Conservation (phyloP, 2,797 vertebrate species). For the Sitta carolinensis region DNA sequence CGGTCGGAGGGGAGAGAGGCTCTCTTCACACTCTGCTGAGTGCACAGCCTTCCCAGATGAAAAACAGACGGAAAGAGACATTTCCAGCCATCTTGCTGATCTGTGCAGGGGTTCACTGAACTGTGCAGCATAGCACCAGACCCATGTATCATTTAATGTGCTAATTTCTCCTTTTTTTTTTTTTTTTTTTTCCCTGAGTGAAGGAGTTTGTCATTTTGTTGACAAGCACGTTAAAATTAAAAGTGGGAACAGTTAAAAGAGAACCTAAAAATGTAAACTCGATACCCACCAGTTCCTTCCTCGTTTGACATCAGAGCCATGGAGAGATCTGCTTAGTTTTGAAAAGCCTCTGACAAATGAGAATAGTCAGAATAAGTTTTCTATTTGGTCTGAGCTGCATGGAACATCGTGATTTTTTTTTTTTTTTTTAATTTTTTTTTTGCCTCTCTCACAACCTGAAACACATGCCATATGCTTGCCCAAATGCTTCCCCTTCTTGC, state of each 20-base stretch:
- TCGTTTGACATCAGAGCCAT: constrained; percentile 34
- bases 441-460: constrained; percentile 33
- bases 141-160: constrained; percentile 63
- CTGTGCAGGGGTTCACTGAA: constrained; percentile 78
- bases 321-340: constrained; percentile 70
- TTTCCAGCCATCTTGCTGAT: constrained; percentile 81
- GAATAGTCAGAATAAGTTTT: constrained; percentile 74
- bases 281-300: constrained; percentile 31
- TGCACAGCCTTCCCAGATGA: constrained; percentile 79
- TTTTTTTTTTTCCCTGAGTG: neutral
- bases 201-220: constrained; percentile 44
- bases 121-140: constrained; percentile 78
- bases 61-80: constrained; percentile 85
- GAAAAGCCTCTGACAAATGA: constrained; percentile 68
- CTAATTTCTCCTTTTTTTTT: constrained; percentile 62
- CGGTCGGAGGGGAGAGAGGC: constrained; percentile 74
- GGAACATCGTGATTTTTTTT: constrained; percentile 25
- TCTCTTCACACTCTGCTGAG: constrained; percentile 89
- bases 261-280: constrained; percentile 12
- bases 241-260: constrained; percentile 40
- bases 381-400: constrained; percentile 63
- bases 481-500: constrained; percentile 40
- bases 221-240: constrained; percentile 60
- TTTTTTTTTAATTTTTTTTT: neutral
- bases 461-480: constrained; percentile 48